Base-by-base conservation (phyloP, 1,140 invertebrate species). In the Drosophila grimshawi region DNA sequence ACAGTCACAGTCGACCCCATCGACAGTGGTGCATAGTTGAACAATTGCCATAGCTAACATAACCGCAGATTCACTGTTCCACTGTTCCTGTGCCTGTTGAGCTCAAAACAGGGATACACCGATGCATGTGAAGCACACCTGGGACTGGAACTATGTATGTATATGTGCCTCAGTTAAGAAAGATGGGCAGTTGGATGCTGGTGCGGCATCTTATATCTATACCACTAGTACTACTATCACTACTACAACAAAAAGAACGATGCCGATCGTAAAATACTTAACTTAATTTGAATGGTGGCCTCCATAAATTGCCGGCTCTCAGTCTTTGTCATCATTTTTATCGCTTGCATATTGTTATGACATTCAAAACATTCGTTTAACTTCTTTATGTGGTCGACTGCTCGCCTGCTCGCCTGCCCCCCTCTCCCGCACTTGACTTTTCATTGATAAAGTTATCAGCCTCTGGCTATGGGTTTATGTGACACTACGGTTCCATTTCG, bases 371-470 rank as follows among this genome's bases (percentile, higher is more conserved):
- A 76, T 76, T 76, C 62, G 59, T 64, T 75, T 70, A 35, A 33
- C 32, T 65, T 62, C 35, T 62, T 48, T 78, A 61, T 62, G 69
- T 51, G 68, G 19, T 19, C 19, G 19, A 19, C 19, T 52, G 56
- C 32, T 8, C 6, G 30, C 6, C 39, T 19, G 6, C 19, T 6
- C 37, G 3, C 35, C 46, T 7, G 0, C 60, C 3, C 32, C 11
- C 29, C 19, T 4, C 43, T 7, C 8, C 11, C n/a, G 32, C 55
- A 59, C 85, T 80, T 80, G 73, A 85, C 81, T 86, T 81, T 78
- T 68, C 75, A 81, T 85, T 88, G 83, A 86, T 86, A 86, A 86
- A 86, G 80, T 82, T 86, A 86, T 86, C 83, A 80, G 83, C 83
- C 83, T 74, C 63, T 62, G 72, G 72, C 82, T 66, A 66, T 77